Evolutionary conservation across 1,140 invertebrate species (phyloP).

Genomic region (Lasioglossum albipes): DNA sequence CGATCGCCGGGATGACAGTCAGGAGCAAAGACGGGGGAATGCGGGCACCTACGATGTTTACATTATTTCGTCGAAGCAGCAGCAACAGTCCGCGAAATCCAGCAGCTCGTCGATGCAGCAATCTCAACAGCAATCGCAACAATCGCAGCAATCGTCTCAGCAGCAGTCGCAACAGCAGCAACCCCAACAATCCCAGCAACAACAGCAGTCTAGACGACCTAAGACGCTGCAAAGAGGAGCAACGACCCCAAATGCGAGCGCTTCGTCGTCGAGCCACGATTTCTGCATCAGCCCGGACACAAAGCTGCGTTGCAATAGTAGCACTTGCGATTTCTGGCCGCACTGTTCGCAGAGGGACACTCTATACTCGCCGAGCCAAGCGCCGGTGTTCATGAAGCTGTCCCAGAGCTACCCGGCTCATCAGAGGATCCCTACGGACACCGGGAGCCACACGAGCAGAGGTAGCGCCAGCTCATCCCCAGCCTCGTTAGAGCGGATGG

Average conservation of each 20-base stretch:
- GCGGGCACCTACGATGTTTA: conserved; percentile 77
- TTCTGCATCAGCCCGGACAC: conserved; percentile 69
- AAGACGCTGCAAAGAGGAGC: conserved; percentile 78
- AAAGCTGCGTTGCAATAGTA: conserved; percentile 79
- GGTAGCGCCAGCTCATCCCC: conserved; percentile 74
- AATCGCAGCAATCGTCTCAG: conserved; percentile 59
- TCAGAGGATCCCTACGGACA: conserved; percentile 71
- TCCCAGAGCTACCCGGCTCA: conserved; percentile 82
- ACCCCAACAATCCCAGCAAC: conserved; percentile 56
- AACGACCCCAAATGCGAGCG: conserved; percentile 76
- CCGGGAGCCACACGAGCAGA: conserved; percentile 57
- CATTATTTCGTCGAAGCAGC: conserved; percentile 78
- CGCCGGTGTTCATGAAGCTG: conserved; percentile 77
- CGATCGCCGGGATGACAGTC: conserved; percentile 72
- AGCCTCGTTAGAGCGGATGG: conserved; percentile 72
- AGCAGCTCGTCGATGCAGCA: conserved; percentile 56
- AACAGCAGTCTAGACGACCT: conserved; percentile 67
- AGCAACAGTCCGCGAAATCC: conserved; percentile 60
- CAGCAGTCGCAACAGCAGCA: conserved; percentile 52
- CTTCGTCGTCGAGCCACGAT: conserved; percentile 58
- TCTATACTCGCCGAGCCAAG: conserved; percentile 72
- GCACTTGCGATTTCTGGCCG: conserved; percentile 82
- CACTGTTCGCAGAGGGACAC: conserved; percentile 80
- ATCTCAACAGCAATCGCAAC: conserved; percentile 57
- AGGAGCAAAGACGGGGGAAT: conserved; percentile 62